These are phyloP conservation scores for Ellobium chinense DNA, from an alignment of 2,888 invertebrate genomes.

Conservation along the genomic window DNA sequence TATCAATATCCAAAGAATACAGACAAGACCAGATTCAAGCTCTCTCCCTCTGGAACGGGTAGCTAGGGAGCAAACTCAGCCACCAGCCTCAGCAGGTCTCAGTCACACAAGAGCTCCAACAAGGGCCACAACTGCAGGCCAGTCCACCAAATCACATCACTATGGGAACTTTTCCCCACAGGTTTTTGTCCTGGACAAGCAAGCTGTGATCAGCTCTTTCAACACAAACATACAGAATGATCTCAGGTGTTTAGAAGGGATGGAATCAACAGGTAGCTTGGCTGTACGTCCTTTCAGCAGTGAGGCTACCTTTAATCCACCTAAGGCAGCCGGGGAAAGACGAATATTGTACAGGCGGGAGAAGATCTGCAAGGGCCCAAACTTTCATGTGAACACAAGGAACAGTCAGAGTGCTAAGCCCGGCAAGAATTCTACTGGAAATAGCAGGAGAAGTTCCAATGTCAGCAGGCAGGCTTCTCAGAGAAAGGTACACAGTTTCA, in stretches of 20 bases:
- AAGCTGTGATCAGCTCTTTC: slow-evolving; percentile 57
- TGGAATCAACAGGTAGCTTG: slow-evolving; percentile 70
- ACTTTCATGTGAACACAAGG: too few relatives aligned
- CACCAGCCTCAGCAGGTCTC: not conserved
- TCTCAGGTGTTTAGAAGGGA: slow-evolving; percentile 63
- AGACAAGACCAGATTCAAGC: not conserved
- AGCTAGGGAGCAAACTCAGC: not conserved
- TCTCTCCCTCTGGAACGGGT: not conserved
- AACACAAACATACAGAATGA: slow-evolving; percentile 63
- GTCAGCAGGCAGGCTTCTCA: not conserved
- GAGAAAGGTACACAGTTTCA: not conserved
- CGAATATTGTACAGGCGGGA: not conserved
- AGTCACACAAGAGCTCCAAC: not conserved
- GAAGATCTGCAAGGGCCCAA: slow-evolving; percentile 6
- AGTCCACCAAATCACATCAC: not conserved
- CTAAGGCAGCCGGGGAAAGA: not conserved
- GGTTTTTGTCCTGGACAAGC: slow-evolving; percentile 62
- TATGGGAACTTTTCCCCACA: slow-evolving; percentile 26
- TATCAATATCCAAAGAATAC: slow-evolving; percentile 62
- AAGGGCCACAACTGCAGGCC: slow-evolving; percentile 15
- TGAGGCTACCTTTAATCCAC: not conserved
- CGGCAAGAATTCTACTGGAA: not conserved
- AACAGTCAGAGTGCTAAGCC: not conserved
- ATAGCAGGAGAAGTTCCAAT: not conserved
- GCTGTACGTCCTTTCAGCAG: slow-evolving; percentile 47